phyloP scores from a whole-genome alignment of 2,113 vertebrate species.

The Struthio camelus region DNA sequence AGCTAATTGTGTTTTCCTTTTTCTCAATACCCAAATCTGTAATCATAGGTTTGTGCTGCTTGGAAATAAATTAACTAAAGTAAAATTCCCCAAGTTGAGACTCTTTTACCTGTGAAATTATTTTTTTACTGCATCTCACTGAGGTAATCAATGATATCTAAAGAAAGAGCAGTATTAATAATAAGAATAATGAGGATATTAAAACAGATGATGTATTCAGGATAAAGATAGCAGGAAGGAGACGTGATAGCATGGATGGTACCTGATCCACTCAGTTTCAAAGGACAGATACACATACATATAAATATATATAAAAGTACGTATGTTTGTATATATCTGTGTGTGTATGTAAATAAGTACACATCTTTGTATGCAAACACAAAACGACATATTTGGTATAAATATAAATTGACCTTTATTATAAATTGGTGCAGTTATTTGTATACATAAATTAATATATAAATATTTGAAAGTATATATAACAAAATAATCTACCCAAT shows the following conservation, averaged over 20 bases:
- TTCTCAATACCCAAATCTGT: background rate
- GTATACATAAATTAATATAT: background rate
- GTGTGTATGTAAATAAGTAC: background rate
- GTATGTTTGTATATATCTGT: background rate
- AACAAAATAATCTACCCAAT: background rate
- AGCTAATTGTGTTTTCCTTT: background rate
- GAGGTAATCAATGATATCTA: background rate
- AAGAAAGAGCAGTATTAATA: background rate
- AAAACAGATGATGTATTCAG: background rate
- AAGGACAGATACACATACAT: too few relatives aligned
- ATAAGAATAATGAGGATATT: background rate
- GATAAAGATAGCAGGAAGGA: background rate
- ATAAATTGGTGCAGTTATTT: background rate
- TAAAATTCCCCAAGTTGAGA: background rate
- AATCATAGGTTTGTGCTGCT: background rate
- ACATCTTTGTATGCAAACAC: background rate
- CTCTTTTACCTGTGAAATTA: background rate
- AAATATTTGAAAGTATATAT: background rate
- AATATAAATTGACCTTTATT: background rate
- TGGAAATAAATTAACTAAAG: background rate
- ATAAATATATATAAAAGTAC: background rate
- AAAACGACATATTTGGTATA: background rate
- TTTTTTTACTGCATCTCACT: background rate
- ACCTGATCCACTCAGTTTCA: background rate
- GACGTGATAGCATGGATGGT: background rate